Evolutionary conservation across 2,888 invertebrate species (phyloP).

Genomic region (Smittia sp.): DNA sequence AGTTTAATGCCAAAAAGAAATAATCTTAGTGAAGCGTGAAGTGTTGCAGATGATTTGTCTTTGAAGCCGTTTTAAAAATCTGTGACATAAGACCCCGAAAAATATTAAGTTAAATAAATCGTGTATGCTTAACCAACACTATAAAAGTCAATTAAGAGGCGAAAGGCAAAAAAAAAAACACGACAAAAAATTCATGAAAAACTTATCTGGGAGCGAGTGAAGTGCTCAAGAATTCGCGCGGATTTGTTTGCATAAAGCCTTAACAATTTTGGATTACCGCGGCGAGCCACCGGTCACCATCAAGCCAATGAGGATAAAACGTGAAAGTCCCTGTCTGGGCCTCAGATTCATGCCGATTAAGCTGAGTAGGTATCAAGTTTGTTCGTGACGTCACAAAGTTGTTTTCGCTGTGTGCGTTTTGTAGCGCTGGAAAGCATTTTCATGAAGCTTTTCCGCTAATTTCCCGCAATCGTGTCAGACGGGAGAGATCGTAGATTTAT

Average conservation of each 20-base stretch:
- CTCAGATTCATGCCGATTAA: conserved; percentile 60
- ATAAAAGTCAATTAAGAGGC: conserved; percentile 40
- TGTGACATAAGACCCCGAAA: conserved; percentile 34
- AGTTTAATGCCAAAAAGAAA: conserved; percentile 13
- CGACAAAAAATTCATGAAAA: background rate
- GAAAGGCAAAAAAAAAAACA: conserved; percentile 5
- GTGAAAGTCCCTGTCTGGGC: conserved; percentile 63
- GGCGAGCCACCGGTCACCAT: background rate
- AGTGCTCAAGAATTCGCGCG: conserved; percentile 11
- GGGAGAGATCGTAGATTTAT: background rate
- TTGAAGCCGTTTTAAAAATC: background rate
- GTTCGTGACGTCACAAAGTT: conserved; percentile 17
- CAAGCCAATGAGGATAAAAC: conserved; percentile 61
- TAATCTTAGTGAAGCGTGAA: background rate
- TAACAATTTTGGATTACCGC: conserved; percentile 1
- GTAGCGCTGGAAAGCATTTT: too few species aligned
- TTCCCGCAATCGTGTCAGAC: background rate
- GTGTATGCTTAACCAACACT: conserved; percentile 38
- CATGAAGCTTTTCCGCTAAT: background rate
- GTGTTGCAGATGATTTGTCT: too few species aligned
- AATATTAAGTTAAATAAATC: conserved; percentile 14
- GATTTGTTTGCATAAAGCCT: background rate
- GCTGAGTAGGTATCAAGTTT: conserved; percentile 45
- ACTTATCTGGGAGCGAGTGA: background rate
- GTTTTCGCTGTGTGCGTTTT: conserved; percentile 12